Conservation (phyloP, 2,888 invertebrate species). For the Netelia melanura region DNA sequence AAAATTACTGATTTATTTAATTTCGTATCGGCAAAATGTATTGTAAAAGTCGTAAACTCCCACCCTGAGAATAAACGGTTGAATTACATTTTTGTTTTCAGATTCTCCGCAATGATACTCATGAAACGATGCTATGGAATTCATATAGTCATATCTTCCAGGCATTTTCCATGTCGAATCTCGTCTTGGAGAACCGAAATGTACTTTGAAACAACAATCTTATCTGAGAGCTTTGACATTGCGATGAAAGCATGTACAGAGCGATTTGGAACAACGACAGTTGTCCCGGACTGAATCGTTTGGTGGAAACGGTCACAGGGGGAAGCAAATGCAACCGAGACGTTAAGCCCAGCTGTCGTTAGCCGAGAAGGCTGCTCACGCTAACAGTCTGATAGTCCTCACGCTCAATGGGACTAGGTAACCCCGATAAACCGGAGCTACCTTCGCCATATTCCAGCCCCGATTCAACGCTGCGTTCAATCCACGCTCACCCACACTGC, state of each 20-base stretch:
- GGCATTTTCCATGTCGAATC: background rate
- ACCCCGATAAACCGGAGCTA: slow-evolving; percentile 52
- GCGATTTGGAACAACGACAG: slow-evolving; percentile 29
- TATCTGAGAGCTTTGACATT: slow-evolving; percentile 24
- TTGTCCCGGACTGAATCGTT: slow-evolving; percentile 32
- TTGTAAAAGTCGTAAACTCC: no score
- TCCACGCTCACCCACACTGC: slow-evolving; percentile 3
- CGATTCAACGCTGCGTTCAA: slow-evolving; percentile 32
- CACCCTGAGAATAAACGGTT: no score
- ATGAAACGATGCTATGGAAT: background rate
- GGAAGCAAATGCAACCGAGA: slow-evolving; percentile 26
- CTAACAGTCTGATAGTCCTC: slow-evolving; percentile 39
- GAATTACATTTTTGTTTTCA: no score
- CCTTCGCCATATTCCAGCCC: slow-evolving; percentile 44
- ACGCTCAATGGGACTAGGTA: slow-evolving; percentile 56
- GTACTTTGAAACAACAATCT: slow-evolving; percentile 25
- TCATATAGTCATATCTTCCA: background rate
- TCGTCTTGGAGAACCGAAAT: slow-evolving; percentile 7
- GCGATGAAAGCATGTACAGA: slow-evolving; percentile 1
- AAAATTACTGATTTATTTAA: background rate
- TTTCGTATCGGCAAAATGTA: no score
- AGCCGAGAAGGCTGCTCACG: slow-evolving; percentile 19
- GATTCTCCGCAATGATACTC: no score
- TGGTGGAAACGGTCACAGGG: slow-evolving; percentile 20
- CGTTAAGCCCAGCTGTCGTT: slow-evolving; percentile 30